Evolutionary conservation across 2,797 vertebrate species (phyloP).

Genomic region (Phataginus tetradactyla): DNA sequence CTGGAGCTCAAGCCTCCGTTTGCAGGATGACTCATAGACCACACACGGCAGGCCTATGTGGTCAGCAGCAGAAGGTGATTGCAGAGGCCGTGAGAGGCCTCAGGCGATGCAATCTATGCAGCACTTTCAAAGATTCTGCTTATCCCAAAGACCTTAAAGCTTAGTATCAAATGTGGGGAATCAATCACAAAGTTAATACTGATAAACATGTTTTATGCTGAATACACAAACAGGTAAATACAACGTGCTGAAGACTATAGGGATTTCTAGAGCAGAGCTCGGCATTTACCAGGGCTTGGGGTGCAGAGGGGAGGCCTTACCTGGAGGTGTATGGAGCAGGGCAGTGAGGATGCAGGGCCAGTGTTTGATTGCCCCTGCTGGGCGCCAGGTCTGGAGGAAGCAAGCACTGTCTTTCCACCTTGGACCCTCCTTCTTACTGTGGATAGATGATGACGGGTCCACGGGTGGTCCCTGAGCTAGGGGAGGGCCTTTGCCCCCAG

Average conservation of each 20-base stretch:
- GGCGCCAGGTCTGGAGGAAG: background rate
- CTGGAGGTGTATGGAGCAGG: background rate
- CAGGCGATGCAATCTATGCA: background rate
- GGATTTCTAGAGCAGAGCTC: background rate
- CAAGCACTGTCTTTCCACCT: background rate
- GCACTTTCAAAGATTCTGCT: background rate
- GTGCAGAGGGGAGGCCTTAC: background rate
- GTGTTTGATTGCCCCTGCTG: background rate
- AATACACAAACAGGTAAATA: background rate
- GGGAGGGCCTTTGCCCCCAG: background rate
- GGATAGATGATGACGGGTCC: too few species aligned
- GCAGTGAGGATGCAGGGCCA: fast-evolving
- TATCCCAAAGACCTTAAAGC: background rate
- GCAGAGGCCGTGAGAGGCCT: background rate
- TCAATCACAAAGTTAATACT: background rate
- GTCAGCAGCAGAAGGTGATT: background rate
- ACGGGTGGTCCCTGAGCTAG: background rate
- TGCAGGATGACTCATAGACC: background rate
- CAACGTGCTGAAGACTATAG: too few species aligned
- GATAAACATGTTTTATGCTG: background rate
- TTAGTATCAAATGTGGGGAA: background rate
- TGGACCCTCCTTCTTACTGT: too few species aligned
- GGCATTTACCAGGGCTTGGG: fast-evolving
- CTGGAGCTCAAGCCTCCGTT: fast-evolving
- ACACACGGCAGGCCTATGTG: fast-evolving